Evolutionary conservation across 2,888 invertebrate species (phyloP).

Genomic region (Rhorus exstirpatorius): DNA sequence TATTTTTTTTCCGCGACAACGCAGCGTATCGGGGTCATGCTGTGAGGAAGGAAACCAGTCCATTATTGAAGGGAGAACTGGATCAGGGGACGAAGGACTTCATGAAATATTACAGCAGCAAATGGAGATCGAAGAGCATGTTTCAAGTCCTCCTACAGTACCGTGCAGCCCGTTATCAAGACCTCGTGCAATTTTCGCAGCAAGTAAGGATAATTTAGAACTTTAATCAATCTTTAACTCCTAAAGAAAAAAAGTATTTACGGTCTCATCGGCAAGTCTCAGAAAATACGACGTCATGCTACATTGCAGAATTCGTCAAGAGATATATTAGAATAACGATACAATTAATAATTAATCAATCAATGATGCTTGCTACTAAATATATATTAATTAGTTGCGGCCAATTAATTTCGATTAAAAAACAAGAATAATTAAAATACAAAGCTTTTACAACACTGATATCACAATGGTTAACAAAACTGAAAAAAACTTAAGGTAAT

Average conservation of each 20-base stretch:
- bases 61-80: constrained; percentile 89
- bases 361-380: too few relatives aligned
- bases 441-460: too few relatives aligned
- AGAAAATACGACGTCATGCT: too few relatives aligned
- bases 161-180: constrained; percentile 93
- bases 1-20: constrained; percentile 20
- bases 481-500: too few relatives aligned
- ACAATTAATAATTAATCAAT: too few relatives aligned
- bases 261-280: not conserved
- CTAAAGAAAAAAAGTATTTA: not conserved
- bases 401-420: too few relatives aligned
- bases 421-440: too few relatives aligned
- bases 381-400: too few relatives aligned
- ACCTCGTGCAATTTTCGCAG: constrained; percentile 94
- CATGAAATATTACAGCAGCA: constrained; percentile 91
- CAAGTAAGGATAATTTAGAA: constrained; percentile 88
- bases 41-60: constrained; percentile 89
- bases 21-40: constrained; percentile 91
- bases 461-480: too few relatives aligned
- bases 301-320: too few relatives aligned
- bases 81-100: constrained; percentile 91
- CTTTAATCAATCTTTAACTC: not conserved
- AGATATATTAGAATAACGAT: too few relatives aligned
- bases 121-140: constrained; percentile 93
- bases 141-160: constrained; percentile 94